phyloP scores from a whole-genome alignment of 2,888 invertebrate species.

The Chalcis sispes region DNA sequence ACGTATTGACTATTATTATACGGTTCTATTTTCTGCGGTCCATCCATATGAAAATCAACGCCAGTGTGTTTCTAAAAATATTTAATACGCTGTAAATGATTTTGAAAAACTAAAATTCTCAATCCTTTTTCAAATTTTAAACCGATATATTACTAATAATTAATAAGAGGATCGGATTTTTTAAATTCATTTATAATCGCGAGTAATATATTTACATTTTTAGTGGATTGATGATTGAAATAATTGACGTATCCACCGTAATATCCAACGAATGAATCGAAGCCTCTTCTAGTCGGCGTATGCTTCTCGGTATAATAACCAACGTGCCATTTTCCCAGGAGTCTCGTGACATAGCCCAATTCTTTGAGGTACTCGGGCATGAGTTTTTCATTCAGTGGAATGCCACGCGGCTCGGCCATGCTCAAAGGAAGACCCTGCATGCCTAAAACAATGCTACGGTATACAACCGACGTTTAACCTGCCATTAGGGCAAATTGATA shows the following conservation, averaged over 20 bases:
- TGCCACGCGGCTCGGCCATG: conserved; percentile 77
- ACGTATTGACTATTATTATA: conserved; percentile 79
- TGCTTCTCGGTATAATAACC: conserved; percentile 78
- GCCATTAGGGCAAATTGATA: conserved; percentile 6
- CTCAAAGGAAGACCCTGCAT: conserved; percentile 78
- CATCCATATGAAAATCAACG: conserved; percentile 75
- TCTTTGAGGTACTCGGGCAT: conserved; percentile 77
- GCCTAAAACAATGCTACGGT: conserved; percentile 69
- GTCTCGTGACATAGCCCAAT: conserved; percentile 77
- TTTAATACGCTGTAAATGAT: background rate
- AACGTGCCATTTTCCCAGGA: conserved; percentile 80
- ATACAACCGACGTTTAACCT: background rate
- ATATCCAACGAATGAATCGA: conserved; percentile 90
- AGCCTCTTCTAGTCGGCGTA: conserved; percentile 86
- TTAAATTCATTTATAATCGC: background rate
- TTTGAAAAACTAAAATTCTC: background rate
- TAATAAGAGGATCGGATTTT: background rate
- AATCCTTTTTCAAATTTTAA: background rate
- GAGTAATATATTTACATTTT: conserved; percentile 65
- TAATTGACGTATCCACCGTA: conserved; percentile 90
- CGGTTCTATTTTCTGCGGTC: conserved; percentile 44
- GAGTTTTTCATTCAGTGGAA: conserved; percentile 76
- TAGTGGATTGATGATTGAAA: conserved; percentile 80
- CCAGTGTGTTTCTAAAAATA: conserved; percentile 65
- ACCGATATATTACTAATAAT: background rate